These are phyloP conservation scores for Merluccius polli DNA, from an alignment of 2,797 vertebrate species.

Conservation along the genomic window DNA sequence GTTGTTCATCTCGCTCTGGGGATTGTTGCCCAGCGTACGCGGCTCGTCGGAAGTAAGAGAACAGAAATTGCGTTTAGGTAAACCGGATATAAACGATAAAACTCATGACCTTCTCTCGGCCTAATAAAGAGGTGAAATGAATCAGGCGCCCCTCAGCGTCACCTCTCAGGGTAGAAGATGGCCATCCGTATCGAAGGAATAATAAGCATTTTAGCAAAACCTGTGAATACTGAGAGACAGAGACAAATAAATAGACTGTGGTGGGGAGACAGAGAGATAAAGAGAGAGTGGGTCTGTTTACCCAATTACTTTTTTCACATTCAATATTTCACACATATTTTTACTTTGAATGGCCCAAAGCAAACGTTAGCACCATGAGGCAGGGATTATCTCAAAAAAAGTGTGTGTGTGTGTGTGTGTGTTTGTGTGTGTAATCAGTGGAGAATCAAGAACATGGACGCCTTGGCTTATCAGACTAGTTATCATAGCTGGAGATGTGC, in stretches of 20 bases:
- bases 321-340: neutral
- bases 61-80: neutral
- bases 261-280: neutral
- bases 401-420: neutral
- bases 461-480: too few species aligned
- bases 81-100: neutral
- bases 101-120: neutral
- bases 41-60: neutral
- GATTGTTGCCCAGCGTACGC: neutral
- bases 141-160: neutral
- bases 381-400: too few species aligned
- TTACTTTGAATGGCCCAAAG: neutral
- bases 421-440: neutral
- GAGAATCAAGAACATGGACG: too few species aligned
- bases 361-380: neutral
- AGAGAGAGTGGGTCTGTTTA: neutral
- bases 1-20: neutral
- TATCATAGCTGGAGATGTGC: too few species aligned
- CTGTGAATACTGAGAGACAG: neutral
- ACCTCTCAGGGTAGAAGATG: neutral
- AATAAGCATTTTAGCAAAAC: neutral
- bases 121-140: neutral
- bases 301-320: neutral
- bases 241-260: neutral
- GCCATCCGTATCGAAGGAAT: neutral